Percentiles rank a stretch among this genome's conserved stretches.
Evolutionary conservation across 2,888 invertebrate genomes (phyloP).

Genomic region (Melanostoma scalare): DNA sequence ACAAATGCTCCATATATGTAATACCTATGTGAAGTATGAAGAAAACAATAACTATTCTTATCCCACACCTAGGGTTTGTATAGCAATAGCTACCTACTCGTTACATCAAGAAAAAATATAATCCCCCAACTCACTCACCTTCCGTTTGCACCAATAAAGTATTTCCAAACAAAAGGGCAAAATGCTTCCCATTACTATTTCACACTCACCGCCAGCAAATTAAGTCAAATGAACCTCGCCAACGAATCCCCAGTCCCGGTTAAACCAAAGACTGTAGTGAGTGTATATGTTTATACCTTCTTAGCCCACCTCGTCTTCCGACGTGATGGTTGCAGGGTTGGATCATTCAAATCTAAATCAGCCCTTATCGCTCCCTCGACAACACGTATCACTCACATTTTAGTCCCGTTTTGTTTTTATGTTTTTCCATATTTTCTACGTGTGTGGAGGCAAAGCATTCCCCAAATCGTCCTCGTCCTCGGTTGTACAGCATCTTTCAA

Average conservation of each 20-base stretch:
- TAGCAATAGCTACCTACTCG: no score
- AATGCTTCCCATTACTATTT: conserved; percentile 65
- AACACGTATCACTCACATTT: conserved; percentile 76
- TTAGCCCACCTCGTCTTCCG: conserved; percentile 10
- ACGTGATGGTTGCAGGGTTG: conserved; percentile 51
- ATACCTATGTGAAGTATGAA: no score
- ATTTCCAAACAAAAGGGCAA: conserved; percentile 69
- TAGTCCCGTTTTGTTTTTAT: conserved; percentile 73
- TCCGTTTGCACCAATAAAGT: conserved; percentile 62
- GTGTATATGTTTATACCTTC: conserved; percentile 1
- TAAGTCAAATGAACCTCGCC: conserved; percentile 72
- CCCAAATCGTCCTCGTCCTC: conserved; percentile 11
- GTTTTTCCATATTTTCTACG: conserved; percentile 72
- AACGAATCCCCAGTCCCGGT: conserved; percentile 2
- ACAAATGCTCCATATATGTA: no score
- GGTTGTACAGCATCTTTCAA: conserved; percentile 59
- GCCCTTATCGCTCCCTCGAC: conserved; percentile 76
- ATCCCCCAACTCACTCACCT: conserved; percentile 46
- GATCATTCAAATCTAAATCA: conserved; percentile 76
- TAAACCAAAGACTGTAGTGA: conserved; percentile 13
- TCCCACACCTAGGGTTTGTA: no score
- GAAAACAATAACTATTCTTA: no score
- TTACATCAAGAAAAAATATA: not conserved
- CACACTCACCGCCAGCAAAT: conserved; percentile 70
- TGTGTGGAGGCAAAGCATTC: conserved; percentile 52